Conservation (phyloP, 1,140 invertebrate species). For the Heliconius nattereri region DNA sequence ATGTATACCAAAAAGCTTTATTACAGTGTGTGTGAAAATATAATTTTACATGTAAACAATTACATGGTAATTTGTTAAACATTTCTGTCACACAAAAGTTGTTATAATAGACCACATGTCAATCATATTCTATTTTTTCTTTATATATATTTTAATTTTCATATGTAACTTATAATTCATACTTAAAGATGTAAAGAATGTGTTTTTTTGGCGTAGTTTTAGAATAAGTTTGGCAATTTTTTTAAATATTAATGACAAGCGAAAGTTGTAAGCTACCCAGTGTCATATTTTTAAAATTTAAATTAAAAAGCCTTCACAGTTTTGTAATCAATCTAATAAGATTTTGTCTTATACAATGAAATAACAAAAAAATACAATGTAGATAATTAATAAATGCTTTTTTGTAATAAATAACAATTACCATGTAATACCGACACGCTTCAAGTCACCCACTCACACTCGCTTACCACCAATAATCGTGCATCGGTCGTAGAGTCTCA, state of each 20-base stretch:
- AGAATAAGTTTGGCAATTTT: background rate
- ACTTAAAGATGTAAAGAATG: too few species aligned
- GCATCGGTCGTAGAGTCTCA: conserved; percentile 33
- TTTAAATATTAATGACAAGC: background rate
- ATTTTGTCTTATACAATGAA: background rate
- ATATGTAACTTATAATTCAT: too few species aligned
- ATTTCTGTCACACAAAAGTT: background rate
- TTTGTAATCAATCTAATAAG: background rate
- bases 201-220: too few species aligned
- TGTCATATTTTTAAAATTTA: too few species aligned
- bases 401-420: conserved; percentile 14
- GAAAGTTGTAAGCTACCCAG: background rate
- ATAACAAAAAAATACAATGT: background rate
- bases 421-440: conserved; percentile 15
- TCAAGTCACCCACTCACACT: conserved; percentile 2
- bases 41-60: background rate
- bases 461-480: conserved; percentile 3
- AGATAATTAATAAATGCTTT: conserved; percentile 4
- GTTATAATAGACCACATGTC: background rate
- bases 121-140: background rate
- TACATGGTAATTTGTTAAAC: background rate
- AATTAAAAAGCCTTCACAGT: background rate
- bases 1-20: too few species aligned
- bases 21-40: background rate
- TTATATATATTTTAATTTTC: background rate